Base-by-base conservation (phyloP, 2,113 vertebrate species). In the Eudyptes chrysolophus region DNA sequence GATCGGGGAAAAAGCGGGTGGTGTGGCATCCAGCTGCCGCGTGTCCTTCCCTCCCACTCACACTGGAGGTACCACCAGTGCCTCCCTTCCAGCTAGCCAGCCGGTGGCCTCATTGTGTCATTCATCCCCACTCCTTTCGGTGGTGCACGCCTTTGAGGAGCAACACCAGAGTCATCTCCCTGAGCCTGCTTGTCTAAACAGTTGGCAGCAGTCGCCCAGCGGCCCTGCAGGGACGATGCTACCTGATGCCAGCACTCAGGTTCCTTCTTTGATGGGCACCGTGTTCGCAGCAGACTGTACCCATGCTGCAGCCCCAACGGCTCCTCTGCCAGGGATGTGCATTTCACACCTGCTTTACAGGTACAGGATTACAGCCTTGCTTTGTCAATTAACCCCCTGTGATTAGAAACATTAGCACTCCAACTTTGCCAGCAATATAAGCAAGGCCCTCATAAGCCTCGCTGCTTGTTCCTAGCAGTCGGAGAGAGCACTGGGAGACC, bases 1-100 rank as follows among this genome's bases (percentile, higher is more conserved):
- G 64, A 61, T 9, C 0, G 0, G 13, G 40, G 46, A 7, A 42
- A 82, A 81, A 66, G 24, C 1, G 0, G 14, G 18, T 30, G 13
- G 13, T 14, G 40, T 18, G 36, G 87, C 34, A 65, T 25, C 48
- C 1, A 0, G 26, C 58, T 3, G 11, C 87, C 6, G 2, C 2
- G 9, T 19, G 30, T 61, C 57, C 72, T 75, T 81, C 74, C 60
- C 66, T 94, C 94, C 81, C 74, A 75, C 84, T 91, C 69, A 20
- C 1, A 1, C 44, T 74, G 76, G 76, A 86, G 58, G 30, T 62
- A 91, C 58, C 49, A 65, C 68, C 49, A 65, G 68, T 49, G 92
- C n/a, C 60, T 82, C n/a, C 84, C 25, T 81, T 69, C 55, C 90
- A 84, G 77, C 77, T 65, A 64, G 61, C 0, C 14, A 90, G 82